Evolutionary conservation across 2,888 invertebrate genomes (phyloP).

Genomic region (Drosophila kanekoi): DNA sequence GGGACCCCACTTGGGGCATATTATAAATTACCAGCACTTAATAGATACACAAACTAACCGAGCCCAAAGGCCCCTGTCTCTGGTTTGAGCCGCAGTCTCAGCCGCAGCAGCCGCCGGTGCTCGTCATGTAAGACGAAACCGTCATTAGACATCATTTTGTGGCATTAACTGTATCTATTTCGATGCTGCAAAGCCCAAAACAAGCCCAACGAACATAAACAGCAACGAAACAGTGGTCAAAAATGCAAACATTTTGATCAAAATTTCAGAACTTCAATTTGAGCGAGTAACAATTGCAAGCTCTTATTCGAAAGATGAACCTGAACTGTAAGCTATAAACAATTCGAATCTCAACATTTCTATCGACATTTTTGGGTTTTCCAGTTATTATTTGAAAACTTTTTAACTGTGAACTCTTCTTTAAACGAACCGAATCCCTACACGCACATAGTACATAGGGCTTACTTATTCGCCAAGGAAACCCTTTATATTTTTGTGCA

Average conservation of each 20-base stretch:
- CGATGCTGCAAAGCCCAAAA: constrained; percentile 29
- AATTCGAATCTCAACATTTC: too few relatives aligned
- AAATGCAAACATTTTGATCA: background rate
- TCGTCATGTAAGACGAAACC: constrained; percentile 74
- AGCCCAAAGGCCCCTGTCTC: constrained; percentile 15
- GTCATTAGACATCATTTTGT: constrained; percentile 78
- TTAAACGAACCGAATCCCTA: too few relatives aligned
- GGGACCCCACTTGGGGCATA: constrained; percentile 27
- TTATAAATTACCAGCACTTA: constrained; percentile 49
- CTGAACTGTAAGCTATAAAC: too few relatives aligned
- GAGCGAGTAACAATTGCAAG: too few relatives aligned
- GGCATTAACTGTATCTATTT: constrained; percentile 77
- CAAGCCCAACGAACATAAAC: constrained; percentile 34
- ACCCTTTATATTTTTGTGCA: background rate
- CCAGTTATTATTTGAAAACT: too few relatives aligned
- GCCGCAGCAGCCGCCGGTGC: constrained; percentile 34
- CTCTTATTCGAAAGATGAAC: too few relatives aligned
- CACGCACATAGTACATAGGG: too few relatives aligned
- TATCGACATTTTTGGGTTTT: too few relatives aligned
- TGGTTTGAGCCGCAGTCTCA: constrained; percentile 6
- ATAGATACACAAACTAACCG: constrained; percentile 36
- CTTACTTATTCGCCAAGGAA: too few relatives aligned
- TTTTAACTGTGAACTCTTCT: too few relatives aligned
- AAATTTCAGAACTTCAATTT: background rate
- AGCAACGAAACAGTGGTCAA: constrained; percentile 20